Percentiles rank a stretch among this genome's conserved stretches.
Conservation (phyloP, 1,140 invertebrate species). For the Achroia grisella region DNA sequence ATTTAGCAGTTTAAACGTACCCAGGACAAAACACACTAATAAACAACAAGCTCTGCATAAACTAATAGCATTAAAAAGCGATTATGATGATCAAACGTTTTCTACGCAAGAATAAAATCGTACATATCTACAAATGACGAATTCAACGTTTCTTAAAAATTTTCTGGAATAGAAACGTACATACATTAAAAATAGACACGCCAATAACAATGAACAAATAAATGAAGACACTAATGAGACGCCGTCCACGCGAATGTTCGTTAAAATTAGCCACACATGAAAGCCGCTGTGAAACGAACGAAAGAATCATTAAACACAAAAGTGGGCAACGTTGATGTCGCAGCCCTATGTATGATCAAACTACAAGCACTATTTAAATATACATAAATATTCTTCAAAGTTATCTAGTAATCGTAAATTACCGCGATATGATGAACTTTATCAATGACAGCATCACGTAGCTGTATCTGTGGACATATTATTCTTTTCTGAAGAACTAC, state of each 20-base stretch:
- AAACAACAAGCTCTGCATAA: too few species aligned
- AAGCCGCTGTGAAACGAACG: constrained; percentile 15
- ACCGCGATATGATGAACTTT: background rate
- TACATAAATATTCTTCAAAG: background rate
- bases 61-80: too few species aligned
- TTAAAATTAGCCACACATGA: constrained; percentile 38
- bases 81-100: too few species aligned
- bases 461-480: constrained; percentile 47
- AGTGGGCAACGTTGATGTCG: background rate
- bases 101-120: too few species aligned
- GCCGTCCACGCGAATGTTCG: constrained; percentile 23
- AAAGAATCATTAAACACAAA: constrained; percentile 11
- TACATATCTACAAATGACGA: too few species aligned
- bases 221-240: constrained; percentile 51
- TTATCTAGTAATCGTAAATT: background rate
- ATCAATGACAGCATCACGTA: constrained; percentile 41
- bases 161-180: background rate
- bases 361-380: too few species aligned
- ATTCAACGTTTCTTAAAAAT: too few species aligned
- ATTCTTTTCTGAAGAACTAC: constrained; percentile 32
- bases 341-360: too few species aligned
- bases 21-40: too few species aligned
- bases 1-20: too few species aligned
- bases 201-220: constrained; percentile 38
- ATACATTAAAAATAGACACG: constrained; percentile 33